These are phyloP conservation scores for Neodiprion virginianus DNA, from an alignment of 1,140 invertebrate genomes.

Conservation along the genomic window DNA sequence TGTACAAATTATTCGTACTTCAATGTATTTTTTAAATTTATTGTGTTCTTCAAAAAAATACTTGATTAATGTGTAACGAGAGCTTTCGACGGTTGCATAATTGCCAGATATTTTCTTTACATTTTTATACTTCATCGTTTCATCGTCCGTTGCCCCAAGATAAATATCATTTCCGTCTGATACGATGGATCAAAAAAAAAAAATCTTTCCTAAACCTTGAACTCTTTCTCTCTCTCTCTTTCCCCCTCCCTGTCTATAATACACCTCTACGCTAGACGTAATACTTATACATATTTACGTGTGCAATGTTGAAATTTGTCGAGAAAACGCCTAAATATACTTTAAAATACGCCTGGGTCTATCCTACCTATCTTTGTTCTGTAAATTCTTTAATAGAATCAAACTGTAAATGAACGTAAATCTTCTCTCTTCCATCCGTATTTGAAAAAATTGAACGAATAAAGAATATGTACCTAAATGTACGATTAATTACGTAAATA, in stretches of 20 bases:
- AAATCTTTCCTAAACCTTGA: neutral
- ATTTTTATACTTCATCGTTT: too few relatives aligned
- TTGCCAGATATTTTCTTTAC: too few relatives aligned
- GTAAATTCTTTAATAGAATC: neutral
- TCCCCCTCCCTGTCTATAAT: neutral
- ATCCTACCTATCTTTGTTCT: neutral
- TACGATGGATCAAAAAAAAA: neutral
- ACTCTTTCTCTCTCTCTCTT: too few relatives aligned
- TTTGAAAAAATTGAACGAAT: neutral
- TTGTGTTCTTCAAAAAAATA: too few relatives aligned
- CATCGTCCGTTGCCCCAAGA: too few relatives aligned
- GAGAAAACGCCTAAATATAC: neutral
- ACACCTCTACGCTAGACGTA: neutral
- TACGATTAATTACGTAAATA: neutral
- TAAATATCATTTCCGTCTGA: neutral
- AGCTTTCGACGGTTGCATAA: too few relatives aligned
- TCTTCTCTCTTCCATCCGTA: constrained; percentile 11
- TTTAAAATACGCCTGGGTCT: neutral
- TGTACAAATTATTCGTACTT: too few relatives aligned
- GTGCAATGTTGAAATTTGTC: neutral
- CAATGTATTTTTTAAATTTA: too few relatives aligned
- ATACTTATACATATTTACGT: neutral
- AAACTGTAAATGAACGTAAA: constrained; percentile 9
- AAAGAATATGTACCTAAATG: neutral
- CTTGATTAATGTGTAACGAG: too few relatives aligned